These are phyloP conservation scores for Lipotes vexillifer DNA, from an alignment of 2,113 vertebrate species.

Conservation along the genomic window DNA sequence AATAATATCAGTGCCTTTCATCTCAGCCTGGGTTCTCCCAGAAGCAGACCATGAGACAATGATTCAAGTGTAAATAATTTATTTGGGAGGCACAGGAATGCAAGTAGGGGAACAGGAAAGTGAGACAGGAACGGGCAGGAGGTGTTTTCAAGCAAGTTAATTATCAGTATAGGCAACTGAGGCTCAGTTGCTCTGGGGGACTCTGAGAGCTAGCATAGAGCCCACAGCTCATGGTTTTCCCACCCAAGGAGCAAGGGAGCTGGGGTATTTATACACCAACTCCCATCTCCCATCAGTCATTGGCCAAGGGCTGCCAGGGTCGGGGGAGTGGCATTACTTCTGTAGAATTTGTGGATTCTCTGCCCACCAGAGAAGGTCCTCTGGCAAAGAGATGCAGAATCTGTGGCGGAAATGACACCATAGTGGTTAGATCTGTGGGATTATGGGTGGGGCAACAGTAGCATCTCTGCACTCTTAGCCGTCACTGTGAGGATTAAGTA, in stretches of 20 bases:
- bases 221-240: not conserved
- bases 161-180: not conserved
- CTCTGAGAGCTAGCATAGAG: not conserved
- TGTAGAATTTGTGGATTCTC: not conserved
- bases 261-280: not conserved
- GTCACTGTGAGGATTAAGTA: not conserved
- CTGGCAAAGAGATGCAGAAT: not conserved
- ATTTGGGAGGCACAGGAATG: not conserved
- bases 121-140: not conserved
- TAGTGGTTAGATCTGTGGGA: not conserved
- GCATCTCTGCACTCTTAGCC: not conserved
- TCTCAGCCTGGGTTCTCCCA: not conserved
- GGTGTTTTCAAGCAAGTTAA: not conserved
- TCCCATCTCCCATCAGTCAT: not conserved
- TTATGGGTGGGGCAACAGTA: fast-evolving
- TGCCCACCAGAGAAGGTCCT: not conserved
- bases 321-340: not conserved
- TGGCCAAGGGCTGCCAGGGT: not conserved
- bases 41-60: not conserved
- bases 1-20: not conserved
- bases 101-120: not conserved
- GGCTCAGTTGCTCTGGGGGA: not conserved
- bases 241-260: not conserved
- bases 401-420: not conserved
- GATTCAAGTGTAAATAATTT: not conserved